Evolutionary conservation across 2,888 invertebrate species (phyloP).

Genomic region (Timandra comae): DNA sequence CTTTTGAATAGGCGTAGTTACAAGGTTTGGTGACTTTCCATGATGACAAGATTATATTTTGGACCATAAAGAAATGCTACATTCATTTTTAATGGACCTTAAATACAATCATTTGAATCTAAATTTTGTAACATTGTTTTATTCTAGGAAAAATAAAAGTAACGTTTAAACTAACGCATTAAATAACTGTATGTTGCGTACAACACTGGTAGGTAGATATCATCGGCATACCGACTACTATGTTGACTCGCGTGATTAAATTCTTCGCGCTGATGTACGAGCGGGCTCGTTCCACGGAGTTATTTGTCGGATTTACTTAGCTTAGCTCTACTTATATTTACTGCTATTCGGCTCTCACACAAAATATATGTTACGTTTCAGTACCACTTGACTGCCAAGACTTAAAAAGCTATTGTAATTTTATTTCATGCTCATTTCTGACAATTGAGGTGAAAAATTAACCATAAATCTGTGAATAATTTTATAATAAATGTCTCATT

Average conservation of each 20-base stretch:
- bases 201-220: constrained; percentile 44
- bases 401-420: constrained; percentile 13
- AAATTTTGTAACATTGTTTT: too few relatives aligned
- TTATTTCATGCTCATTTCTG: constrained; percentile 6
- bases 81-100: too few relatives aligned
- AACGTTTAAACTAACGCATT: too few relatives aligned
- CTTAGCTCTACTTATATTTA: constrained; percentile 27
- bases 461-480: background rate
- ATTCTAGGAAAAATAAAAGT: too few relatives aligned
- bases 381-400: constrained; percentile 1
- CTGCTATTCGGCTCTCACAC: constrained; percentile 19
- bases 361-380: constrained; percentile 11
- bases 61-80: too few relatives aligned
- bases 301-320: constrained; percentile 43
- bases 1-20: too few relatives aligned
- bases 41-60: too few relatives aligned
- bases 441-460: background rate
- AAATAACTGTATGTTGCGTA: constrained; percentile 4
- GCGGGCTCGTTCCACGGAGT: constrained; percentile 35
- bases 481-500: background rate
- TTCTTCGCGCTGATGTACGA: constrained; percentile 54
- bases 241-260: constrained; percentile 67
- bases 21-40: too few relatives aligned
- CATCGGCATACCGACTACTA: constrained; percentile 59
- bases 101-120: too few relatives aligned